Percentiles rank a stretch among this genome's conserved stretches.
These are phyloP conservation scores for Probaryconus sp. DNA, from an alignment of 1,140 invertebrate genomes.

Conservation along the genomic window DNA sequence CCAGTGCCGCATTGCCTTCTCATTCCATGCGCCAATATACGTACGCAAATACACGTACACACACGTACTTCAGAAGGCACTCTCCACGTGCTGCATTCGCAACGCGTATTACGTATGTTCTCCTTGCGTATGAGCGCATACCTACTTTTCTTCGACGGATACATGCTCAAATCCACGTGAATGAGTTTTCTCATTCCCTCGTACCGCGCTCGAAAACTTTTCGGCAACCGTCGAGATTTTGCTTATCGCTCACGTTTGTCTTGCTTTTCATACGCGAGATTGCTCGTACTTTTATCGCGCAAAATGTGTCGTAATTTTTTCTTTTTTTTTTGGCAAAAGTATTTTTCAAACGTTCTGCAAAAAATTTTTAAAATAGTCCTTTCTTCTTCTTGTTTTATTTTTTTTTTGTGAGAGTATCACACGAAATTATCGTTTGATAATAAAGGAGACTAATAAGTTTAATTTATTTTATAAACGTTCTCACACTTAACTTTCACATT, in stretches of 20 bases:
- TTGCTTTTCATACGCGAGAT: too few species aligned
- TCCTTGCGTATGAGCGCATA: conserved; percentile 28
- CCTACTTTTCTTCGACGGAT: conserved; percentile 28
- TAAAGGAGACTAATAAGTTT: too few species aligned
- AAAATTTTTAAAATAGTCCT: too few species aligned
- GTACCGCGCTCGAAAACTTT: conserved; percentile 2
- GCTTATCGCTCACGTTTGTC: background rate
- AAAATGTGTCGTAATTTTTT: too few species aligned
- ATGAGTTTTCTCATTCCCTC: too few species aligned
- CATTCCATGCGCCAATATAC: conserved; percentile 55
- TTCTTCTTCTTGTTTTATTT: background rate
- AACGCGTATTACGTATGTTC: conserved; percentile 53
- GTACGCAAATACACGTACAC: conserved; percentile 45
- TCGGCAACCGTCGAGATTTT: background rate
- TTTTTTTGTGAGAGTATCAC: background rate
- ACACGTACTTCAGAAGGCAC: conserved; percentile 47
- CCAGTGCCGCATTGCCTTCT: conserved; percentile 70
- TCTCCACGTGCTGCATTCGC: conserved; percentile 56
- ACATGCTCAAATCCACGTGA: background rate
- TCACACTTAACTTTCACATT: conserved; percentile 1
- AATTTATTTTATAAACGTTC: background rate
- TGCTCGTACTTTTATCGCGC: too few species aligned
- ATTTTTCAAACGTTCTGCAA: too few species aligned
- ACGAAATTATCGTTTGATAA: too few species aligned
- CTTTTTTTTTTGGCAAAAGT: too few species aligned